A percentile compares a stretch with the other conserved stretches of the same genome.
phyloP scores from a whole-genome alignment of 2,113 vertebrate species.

The Tupaia chinensis region DNA sequence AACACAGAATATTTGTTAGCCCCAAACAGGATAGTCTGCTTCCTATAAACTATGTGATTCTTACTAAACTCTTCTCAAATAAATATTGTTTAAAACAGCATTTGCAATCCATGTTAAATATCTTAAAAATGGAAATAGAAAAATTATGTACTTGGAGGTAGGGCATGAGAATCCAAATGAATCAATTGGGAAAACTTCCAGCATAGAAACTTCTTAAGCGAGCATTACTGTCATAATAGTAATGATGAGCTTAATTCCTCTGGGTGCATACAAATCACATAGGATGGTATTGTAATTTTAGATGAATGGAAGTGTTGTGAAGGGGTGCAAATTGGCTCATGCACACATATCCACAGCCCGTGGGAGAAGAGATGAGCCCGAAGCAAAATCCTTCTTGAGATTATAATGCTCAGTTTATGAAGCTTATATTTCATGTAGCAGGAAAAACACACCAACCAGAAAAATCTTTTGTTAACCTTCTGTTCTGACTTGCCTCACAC shows the following conservation, averaged over 20 bases:
- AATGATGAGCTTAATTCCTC: constrained; percentile 74
- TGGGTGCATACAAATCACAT: constrained; percentile 59
- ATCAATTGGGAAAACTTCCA: constrained; percentile 76
- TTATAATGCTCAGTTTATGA: constrained; percentile 63
- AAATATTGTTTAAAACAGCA: constrained; percentile 58
- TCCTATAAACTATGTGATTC: neutral
- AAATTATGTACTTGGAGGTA: constrained; percentile 67
- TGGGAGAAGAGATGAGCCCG: constrained; percentile 60
- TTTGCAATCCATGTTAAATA: constrained; percentile 30
- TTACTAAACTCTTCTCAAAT: constrained; percentile 51
- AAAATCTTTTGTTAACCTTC: constrained; percentile 75
- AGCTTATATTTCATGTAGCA: constrained; percentile 59
- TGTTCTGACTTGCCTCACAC: constrained; percentile 30
- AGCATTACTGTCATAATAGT: constrained; percentile 63
- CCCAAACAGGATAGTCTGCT: neutral
- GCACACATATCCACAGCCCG: constrained; percentile 51
- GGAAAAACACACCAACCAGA: constrained; percentile 61
- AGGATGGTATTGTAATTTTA: constrained; percentile 63
- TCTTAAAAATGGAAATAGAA: constrained; percentile 63
- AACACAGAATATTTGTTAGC: neutral
- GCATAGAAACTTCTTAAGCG: constrained; percentile 65
- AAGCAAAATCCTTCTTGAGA: constrained; percentile 66
- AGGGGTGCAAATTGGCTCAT: constrained; percentile 76
- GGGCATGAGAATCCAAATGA: constrained; percentile 47
- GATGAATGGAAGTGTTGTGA: constrained; percentile 71